phyloP scores from a whole-genome alignment of 2,113 vertebrate genomes.

The Isurus oxyrinchus region DNA sequence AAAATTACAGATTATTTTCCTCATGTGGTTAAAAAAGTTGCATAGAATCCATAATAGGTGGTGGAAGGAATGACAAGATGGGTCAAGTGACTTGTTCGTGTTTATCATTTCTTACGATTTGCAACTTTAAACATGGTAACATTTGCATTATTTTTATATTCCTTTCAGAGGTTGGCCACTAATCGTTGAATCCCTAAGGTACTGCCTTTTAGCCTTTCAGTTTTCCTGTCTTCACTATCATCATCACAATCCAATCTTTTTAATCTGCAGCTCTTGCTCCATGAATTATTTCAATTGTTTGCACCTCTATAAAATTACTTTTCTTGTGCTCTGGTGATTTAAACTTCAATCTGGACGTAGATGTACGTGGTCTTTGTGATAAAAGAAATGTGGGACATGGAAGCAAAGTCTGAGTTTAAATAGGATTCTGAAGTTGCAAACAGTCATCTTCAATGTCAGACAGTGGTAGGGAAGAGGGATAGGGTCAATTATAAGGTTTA shows the following conservation, averaged over 20 bases:
- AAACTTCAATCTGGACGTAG: background rate
- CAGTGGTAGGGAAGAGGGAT: background rate
- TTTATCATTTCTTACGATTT: too few relatives aligned
- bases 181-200: background rate
- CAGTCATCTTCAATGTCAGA: background rate
- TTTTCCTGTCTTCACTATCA: background rate
- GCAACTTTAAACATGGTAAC: too few relatives aligned
- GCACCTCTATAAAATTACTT: background rate
- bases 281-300: background rate
- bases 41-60: too few relatives aligned
- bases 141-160: too few relatives aligned
- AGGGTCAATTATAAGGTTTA: background rate
- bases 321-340: background rate
- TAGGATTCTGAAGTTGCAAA: too few relatives aligned
- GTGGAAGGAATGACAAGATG: too few relatives aligned
- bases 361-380: background rate
- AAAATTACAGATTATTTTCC: too few relatives aligned
- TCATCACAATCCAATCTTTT: background rate
- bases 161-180: background rate
- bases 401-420: background rate
- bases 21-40: too few relatives aligned
- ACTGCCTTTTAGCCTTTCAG: background rate
- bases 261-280: background rate
- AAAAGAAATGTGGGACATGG: background rate
- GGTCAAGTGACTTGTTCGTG: too few relatives aligned